A percentile compares a stretch with the other conserved stretches of the same genome.
phyloP scores from a whole-genome alignment of 92 coral and sea anemone species.

The Virgularia gustaviana region DNA sequence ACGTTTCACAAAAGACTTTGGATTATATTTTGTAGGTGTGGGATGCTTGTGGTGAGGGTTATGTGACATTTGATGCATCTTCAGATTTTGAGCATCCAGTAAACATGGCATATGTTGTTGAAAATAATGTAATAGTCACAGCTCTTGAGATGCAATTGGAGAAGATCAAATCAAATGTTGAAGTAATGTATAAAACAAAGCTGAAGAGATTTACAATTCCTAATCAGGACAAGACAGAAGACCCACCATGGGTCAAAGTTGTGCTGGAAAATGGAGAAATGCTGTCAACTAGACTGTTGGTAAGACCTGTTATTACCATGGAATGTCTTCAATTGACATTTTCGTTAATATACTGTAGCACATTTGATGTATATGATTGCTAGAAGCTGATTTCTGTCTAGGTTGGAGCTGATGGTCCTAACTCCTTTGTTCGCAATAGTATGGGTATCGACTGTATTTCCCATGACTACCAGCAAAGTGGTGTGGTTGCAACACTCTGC shows the following conservation, averaged over 20 bases:
- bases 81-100: constrained; percentile 46
- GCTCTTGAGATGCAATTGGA: constrained; percentile 75
- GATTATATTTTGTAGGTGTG: constrained; percentile 88
- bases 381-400: constrained; percentile 17
- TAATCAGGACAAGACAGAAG: constrained; percentile 49
- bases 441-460: constrained; percentile 69
- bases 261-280: constrained; percentile 68
- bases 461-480: constrained; percentile 82
- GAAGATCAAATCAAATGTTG: constrained; percentile 61
- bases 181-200: constrained; percentile 69
- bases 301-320: constrained; percentile 22
- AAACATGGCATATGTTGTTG: constrained; percentile 89
- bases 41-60: constrained; percentile 99
- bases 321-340: not conserved
- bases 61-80: constrained; percentile 75
- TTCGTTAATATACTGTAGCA: too few relatives aligned
- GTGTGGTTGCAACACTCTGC: constrained; percentile 87
- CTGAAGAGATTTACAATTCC: constrained; percentile 63
- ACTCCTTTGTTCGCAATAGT: constrained; percentile 67
- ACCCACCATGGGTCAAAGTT: constrained; percentile 69
- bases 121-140: constrained; percentile 70
- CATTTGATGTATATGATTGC: too few relatives aligned
- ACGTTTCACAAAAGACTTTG: too few relatives aligned
- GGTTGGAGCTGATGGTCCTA: constrained; percentile 97
- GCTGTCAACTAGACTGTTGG: constrained; percentile 77